Base-by-base conservation (phyloP, 2,888 invertebrate genomes). In the Teleiodes luculella region DNA sequence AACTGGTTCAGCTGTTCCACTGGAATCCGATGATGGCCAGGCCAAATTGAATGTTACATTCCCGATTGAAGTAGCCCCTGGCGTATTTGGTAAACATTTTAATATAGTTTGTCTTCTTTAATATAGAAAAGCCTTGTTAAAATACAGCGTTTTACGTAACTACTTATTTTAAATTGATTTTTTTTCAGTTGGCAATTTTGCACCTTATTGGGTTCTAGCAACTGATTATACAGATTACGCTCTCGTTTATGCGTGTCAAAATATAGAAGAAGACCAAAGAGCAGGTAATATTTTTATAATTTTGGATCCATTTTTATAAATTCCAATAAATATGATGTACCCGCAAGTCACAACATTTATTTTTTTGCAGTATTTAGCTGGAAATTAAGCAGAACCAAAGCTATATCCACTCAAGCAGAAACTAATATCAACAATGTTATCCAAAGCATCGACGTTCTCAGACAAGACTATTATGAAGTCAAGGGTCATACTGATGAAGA, bases 211-310 rank as follows among this genome's bases (percentile, higher is more conserved):
- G 93, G 81, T 94, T 1, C 66, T 94, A 28, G 91, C 85, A 11
- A 94, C 94, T 0, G 93, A 94, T 72, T 94, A 94, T 69, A 72
- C 62, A 0, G 85, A 83, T 52, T 94, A 91, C 62, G 85, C 93
- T 0, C 87, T 94, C 0, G 92, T 93, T 0, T 94, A 93, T 86
- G 91, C 93, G 35, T 94, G 94, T 68, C 71, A 68, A 1, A 89
- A 93, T 60, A 71, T 90, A 1, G 36, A n/a, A 2, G 28, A 13
- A 41, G 75, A 91, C 33, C 58, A 65, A 45, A 90, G 87, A 67
- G 80, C 78, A 71, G 82, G 91, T 91, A 78, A 76, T 24, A 24
- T 24, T 24, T 24, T 24, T 6, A 24, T 4, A 24, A 6, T 24
- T 24, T 24, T 3, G 3, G 6, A 24, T 4, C 3, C 24, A 6